phyloP scores from a whole-genome alignment of 2,113 vertebrate genomes.

The Stegostoma tigrinum region DNA sequence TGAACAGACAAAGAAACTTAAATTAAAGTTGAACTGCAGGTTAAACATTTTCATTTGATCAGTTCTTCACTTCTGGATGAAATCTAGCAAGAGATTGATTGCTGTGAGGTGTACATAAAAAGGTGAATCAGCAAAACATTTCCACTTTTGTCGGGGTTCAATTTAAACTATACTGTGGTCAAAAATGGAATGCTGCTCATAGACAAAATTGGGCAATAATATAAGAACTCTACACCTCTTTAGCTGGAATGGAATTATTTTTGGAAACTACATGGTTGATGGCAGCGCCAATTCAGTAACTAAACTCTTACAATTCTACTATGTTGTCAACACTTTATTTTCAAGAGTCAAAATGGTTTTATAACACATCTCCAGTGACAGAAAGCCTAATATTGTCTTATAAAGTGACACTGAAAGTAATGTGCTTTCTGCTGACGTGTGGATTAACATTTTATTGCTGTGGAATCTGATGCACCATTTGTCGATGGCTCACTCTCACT shows the following conservation, averaged over 20 bases:
- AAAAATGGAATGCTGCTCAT: not conserved
- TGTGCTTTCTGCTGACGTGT: not conserved
- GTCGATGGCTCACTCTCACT: not conserved
- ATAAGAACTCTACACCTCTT: not conserved
- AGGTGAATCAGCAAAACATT: not conserved
- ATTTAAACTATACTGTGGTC: not conserved
- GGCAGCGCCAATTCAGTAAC: not conserved
- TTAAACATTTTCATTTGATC: conserved; percentile 6
- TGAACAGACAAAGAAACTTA: not conserved
- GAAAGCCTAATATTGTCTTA: not conserved
- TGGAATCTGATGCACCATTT: not conserved
- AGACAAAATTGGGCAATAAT: not conserved
- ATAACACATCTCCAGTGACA: not conserved
- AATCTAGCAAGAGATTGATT: not conserved
- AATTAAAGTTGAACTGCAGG: not conserved
- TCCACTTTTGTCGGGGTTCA: not conserved
- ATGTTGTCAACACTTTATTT: not conserved
- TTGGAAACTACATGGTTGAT: not conserved
- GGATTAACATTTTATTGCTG: not conserved
- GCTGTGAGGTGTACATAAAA: not conserved
- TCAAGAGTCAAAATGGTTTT: not conserved
- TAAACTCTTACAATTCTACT: not conserved
- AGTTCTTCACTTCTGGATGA: not conserved
- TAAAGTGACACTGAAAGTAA: not conserved
- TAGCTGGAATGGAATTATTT: not conserved